Conservation (phyloP, 1,140 invertebrate genomes). For the Temnothorax longispinosus region DNA sequence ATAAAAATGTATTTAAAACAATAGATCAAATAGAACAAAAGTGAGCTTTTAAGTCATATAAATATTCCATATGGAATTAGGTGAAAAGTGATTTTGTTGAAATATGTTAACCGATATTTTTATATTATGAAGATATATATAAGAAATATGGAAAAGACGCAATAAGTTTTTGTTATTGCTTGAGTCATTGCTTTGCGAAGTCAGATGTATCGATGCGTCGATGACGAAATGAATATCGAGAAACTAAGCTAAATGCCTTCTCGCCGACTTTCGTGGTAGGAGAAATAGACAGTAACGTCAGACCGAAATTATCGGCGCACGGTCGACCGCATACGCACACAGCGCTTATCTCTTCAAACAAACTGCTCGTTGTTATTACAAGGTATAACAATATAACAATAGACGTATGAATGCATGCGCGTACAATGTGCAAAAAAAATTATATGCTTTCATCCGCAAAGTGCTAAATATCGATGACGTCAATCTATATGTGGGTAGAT, state of each 20-base stretch:
- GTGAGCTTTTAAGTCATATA: not conserved
- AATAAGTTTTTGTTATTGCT: not conserved
- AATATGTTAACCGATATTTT: not conserved
- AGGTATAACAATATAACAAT: slow-evolving; percentile 62
- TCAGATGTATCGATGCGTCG: slow-evolving; percentile 1
- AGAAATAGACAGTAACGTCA: slow-evolving; percentile 71
- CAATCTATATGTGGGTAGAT: not conserved
- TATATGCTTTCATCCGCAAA: slow-evolving; percentile 35
- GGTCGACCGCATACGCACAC: slow-evolving; percentile 30
- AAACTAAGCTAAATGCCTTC: slow-evolving; percentile 21
- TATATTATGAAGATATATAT: not conserved
- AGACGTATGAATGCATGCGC: not conserved
- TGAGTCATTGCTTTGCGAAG: slow-evolving; percentile 9
- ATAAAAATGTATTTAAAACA: not conserved
- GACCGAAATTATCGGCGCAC: slow-evolving; percentile 66
- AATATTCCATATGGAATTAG: not conserved
- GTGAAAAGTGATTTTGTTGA: not conserved
- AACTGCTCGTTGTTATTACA: slow-evolving; percentile 19
- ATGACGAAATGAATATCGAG: slow-evolving; percentile 47
- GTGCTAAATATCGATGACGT: slow-evolving; percentile 53
- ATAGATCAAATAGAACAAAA: not conserved
- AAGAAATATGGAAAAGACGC: not conserved
- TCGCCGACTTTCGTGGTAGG: slow-evolving; percentile 1
- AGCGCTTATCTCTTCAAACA: slow-evolving; percentile 67
- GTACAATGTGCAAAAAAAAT: slow-evolving; percentile 2